phyloP scores from a whole-genome alignment of 2,113 vertebrate genomes.

The Melanerpes aurifrons region DNA sequence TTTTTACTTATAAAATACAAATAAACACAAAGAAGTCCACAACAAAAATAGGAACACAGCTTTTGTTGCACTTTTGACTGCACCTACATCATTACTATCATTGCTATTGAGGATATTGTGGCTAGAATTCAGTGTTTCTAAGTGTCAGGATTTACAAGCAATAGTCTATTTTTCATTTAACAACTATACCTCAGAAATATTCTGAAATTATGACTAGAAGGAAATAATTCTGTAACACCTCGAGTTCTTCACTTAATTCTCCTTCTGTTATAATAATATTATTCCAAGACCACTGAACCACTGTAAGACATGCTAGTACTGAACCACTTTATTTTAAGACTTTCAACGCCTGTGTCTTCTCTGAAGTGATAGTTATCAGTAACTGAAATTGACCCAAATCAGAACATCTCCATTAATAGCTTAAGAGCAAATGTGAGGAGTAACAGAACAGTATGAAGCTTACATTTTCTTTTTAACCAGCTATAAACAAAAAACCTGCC shows the following conservation, averaged over 20 bases:
- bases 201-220: background rate
- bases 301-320: background rate
- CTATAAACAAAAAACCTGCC: background rate
- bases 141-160: background rate
- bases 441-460: background rate
- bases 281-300: background rate
- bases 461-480: background rate
- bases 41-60: background rate
- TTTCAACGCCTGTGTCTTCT: background rate
- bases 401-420: background rate
- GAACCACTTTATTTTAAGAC: background rate
- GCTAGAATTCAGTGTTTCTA: background rate
- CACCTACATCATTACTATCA: background rate
- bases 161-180: background rate
- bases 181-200: background rate
- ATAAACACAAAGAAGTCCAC: background rate
- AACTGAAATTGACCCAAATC: background rate
- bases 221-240: background rate
- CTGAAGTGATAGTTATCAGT: background rate
- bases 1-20: background rate
- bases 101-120: background rate
- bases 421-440: background rate
- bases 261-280: background rate
- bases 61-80: background rate
- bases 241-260: background rate